phyloP scores from a whole-genome alignment of 92 coral and sea anemone genomes.

The Palythoa heliodiscus region DNA sequence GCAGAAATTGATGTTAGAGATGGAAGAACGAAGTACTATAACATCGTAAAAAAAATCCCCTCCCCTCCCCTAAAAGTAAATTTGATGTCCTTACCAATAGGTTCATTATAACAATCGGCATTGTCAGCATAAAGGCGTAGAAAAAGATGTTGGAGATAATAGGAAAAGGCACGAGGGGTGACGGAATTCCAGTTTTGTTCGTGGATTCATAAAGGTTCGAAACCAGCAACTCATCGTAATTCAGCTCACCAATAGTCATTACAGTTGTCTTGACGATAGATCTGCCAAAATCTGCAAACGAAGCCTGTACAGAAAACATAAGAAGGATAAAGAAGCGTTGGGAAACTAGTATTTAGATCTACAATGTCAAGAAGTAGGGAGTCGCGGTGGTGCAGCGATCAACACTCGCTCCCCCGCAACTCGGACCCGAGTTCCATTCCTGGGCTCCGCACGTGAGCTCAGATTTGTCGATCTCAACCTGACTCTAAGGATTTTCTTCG shows the following conservation, averaged over 20 bases:
- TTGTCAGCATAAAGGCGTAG: constrained; percentile 63
- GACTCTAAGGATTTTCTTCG: too few relatives aligned
- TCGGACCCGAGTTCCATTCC: too few relatives aligned
- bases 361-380: too few relatives aligned
- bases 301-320: constrained; percentile 44
- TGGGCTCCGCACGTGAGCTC: too few relatives aligned
- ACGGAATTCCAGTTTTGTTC: constrained; percentile 42
- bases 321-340: background rate
- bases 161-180: constrained; percentile 76
- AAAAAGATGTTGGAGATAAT: constrained; percentile 64
- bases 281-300: constrained; percentile 64
- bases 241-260: constrained; percentile 85
- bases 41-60: too few relatives aligned
- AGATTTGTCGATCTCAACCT: too few relatives aligned
- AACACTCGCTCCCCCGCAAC: too few relatives aligned
- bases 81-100: constrained; percentile 66
- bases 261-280: constrained; percentile 66
- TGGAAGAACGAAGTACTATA: background rate
- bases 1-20: background rate
- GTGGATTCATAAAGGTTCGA: constrained; percentile 45
- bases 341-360: too few relatives aligned
- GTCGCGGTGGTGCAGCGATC: too few relatives aligned
- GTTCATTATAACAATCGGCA: constrained; percentile 86
- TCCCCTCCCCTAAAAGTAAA: background rate
- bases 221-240: constrained; percentile 67